These are phyloP conservation scores for Caenorhabditis sp. DNA, from an alignment of 2,888 invertebrate species.

Conservation along the genomic window DNA sequence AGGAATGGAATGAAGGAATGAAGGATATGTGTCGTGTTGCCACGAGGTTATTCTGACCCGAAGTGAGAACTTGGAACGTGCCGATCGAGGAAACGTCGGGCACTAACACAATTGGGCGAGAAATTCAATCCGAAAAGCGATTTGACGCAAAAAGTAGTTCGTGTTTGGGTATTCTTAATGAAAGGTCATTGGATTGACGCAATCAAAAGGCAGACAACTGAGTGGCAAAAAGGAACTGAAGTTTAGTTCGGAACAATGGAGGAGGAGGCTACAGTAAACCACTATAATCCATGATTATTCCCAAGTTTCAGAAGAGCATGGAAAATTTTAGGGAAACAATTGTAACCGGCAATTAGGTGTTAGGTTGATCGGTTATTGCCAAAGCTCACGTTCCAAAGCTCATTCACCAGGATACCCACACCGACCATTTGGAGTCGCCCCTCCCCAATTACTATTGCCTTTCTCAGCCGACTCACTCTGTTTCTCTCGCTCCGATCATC, in stretches of 20 bases:
- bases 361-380: conserved; percentile 36
- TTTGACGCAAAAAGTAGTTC: conserved; percentile 6
- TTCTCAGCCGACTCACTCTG: conserved; percentile 26
- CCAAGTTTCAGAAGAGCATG: background rate
- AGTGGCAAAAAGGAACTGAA: too few species aligned
- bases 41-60: conserved; percentile 3
- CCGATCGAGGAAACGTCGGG: background rate
- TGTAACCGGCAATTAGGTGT: conserved; percentile 8
- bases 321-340: conserved; percentile 15
- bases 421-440: conserved; percentile 41
- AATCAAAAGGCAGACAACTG: conserved; percentile 13
- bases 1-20: too few species aligned
- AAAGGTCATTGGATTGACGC: background rate
- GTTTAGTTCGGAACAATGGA: too few species aligned
- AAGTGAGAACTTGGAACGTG: conserved; percentile 13
- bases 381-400: conserved; percentile 56
- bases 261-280: background rate
- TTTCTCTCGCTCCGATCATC: conserved; percentile 50
- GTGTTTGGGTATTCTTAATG: conserved; percentile 2
- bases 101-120: conserved; percentile 2
- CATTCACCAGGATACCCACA: conserved; percentile 45
- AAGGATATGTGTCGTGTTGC: background rate
- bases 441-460: conserved; percentile 53
- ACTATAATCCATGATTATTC: too few species aligned
- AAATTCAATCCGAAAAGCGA: background rate